phyloP scores from a whole-genome alignment of 1,140 invertebrate genomes.

The Heterodera schachtii region DNA sequence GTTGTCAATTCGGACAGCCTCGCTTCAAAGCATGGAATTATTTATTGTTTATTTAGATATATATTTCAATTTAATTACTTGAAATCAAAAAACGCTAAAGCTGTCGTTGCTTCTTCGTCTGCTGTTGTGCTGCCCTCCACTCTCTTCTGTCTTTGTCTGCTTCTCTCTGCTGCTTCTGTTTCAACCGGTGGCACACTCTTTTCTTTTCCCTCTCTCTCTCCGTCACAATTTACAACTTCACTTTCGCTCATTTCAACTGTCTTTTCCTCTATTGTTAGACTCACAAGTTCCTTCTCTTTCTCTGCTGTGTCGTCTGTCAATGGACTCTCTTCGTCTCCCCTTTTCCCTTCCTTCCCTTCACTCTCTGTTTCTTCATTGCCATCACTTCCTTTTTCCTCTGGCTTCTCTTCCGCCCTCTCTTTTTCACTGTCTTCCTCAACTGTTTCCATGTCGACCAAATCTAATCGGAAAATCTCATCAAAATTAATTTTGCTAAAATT shows the following conservation, averaged over 20 bases:
- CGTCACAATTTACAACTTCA: too few species aligned
- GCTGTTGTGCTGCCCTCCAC: background rate
- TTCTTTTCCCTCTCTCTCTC: background rate
- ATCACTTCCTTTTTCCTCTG: background rate
- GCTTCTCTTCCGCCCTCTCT: background rate
- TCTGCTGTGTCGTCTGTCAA: background rate
- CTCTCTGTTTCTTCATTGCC: background rate
- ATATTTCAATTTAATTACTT: background rate
- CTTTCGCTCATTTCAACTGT: too few species aligned
- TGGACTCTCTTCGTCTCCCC: background rate
- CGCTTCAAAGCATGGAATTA: background rate
- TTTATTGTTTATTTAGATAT: too few species aligned
- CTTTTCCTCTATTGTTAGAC: too few species aligned
- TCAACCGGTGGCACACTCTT: background rate
- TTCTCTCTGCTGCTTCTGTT: background rate
- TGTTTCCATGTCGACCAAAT: background rate
- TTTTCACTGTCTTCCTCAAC: background rate
- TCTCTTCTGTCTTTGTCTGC: background rate
- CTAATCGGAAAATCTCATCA: background rate
- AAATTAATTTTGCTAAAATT: background rate
- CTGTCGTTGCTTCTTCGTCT: background rate
- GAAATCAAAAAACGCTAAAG: conserved; percentile 17
- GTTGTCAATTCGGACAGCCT: conserved; percentile 32
- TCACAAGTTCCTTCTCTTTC: background rate
- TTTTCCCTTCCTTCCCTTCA: background rate